Conservation (phyloP, 1,140 invertebrate genomes). For the Frieseomelitta varia region DNA sequence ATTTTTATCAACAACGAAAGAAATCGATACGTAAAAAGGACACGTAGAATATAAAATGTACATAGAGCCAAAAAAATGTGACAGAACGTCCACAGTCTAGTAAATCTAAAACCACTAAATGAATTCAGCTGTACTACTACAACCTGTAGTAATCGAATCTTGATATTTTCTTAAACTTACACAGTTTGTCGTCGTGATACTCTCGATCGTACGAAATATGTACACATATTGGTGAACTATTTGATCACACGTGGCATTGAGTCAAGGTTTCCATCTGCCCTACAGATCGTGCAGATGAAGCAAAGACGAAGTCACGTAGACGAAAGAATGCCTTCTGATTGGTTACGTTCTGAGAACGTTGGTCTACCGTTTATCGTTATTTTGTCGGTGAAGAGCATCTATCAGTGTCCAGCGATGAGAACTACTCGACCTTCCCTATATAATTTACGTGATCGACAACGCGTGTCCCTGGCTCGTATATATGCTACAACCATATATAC, state of each 20-base stretch:
- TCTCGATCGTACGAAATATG: too few relatives aligned
- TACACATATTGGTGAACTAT: neutral
- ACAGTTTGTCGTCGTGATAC: too few relatives aligned
- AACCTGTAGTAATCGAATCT: too few relatives aligned
- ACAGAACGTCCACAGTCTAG: too few relatives aligned
- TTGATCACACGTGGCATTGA: too few relatives aligned
- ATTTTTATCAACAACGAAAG: too few relatives aligned
- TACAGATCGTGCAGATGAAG: neutral
- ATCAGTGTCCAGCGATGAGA: slow-evolving; percentile 49
- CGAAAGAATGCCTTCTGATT: neutral
- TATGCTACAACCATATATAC: slow-evolving; percentile 31
- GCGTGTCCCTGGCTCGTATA: slow-evolving; percentile 40
- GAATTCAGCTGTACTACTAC: too few relatives aligned
- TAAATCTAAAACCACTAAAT: too few relatives aligned
- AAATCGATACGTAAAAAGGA: too few relatives aligned
- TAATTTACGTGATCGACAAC: slow-evolving; percentile 41
- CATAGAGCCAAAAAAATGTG: too few relatives aligned
- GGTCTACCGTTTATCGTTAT: slow-evolving; percentile 26
- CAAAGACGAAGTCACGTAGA: neutral
- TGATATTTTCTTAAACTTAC: too few relatives aligned
- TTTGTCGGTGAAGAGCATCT: slow-evolving; percentile 28
- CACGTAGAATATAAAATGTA: too few relatives aligned
- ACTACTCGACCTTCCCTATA: slow-evolving; percentile 37
- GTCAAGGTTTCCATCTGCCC: neutral
- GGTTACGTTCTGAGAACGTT: slow-evolving; percentile 37